Evolutionary conservation across 1,140 invertebrate genomes (phyloP), one percentile per base, ranked within the genome.

Genomic region (Habropoda laboriosa): DNA sequence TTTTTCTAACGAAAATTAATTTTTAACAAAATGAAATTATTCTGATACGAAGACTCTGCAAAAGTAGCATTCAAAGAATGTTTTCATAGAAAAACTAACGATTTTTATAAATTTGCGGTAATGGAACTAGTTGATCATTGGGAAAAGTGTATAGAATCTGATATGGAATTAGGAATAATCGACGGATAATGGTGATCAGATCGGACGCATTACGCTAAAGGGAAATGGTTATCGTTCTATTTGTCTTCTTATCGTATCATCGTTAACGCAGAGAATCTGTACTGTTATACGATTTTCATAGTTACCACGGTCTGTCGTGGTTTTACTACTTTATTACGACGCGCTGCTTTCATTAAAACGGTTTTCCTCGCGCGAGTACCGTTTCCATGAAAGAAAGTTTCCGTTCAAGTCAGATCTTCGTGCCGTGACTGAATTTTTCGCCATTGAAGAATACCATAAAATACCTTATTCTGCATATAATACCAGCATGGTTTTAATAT

Each of bases 311-410:
- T 67, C 24, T 57, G 35, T 30, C 42, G 42, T 51, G 40, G 42
- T 60, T 70, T 77, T 51, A 42, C 42, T 45, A 35, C 24, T 78
- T 60, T 61, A 71, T 78, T 61, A 35, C 27, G 8, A 18, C 24
- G 24, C 51, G 55, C 35, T 49, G 55, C 67, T 78, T 78, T 78
- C 55, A 71, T 78, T 78, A 61, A 60, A 78, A 78, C 67, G 67
- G 75, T 78, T 78, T 71, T 60, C 66, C 55, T 71, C 45, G 42
- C 24, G 55, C 42, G 45, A 42, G 67, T 71, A 78, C 75, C 53
- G 66, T 78, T 71, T 60, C 55, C 24, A 71, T 61, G 75, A 40
- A 78, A 71, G 75, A 78, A 78, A 78, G 67, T 78, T 67, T 58
- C 74, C 63, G 63, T 76, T 71, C 42, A 0, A n/a, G 16, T 27